A percentile compares a stretch with the other conserved stretches of the same genome.
Conservation (phyloP, 1,140 invertebrate genomes). For the Frieseomelitta varia region DNA sequence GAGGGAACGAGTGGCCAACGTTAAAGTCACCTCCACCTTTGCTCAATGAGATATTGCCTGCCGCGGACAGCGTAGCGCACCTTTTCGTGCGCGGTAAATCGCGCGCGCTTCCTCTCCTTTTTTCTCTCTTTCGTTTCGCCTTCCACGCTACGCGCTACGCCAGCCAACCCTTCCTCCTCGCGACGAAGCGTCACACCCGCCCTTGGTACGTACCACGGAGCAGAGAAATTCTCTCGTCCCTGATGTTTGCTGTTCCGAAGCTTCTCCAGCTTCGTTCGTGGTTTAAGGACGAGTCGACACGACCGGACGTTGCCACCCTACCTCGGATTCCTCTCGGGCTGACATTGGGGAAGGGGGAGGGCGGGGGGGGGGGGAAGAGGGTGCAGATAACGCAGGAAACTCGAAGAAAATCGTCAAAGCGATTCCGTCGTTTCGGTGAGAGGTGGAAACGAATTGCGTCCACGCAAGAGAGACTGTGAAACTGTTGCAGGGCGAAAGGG, state of each 20-base stretch:
- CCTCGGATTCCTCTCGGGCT: neutral
- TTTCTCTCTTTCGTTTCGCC: conserved; percentile 19
- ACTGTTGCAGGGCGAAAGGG: conserved; percentile 8
- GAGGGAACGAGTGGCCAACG: conserved; percentile 76
- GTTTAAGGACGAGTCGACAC: too few species aligned
- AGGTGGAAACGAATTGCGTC: neutral
- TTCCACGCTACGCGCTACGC: conserved; percentile 11
- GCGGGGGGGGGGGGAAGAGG: too few species aligned
- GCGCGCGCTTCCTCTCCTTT: conserved; percentile 29
- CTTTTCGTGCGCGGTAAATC: conserved; percentile 61
- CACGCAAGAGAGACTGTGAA: neutral
- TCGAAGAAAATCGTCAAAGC: conserved; percentile 1
- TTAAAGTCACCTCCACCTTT: conserved; percentile 81
- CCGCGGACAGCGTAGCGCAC: conserved; percentile 43
- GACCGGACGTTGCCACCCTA: neutral
- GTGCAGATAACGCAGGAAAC: too few species aligned
- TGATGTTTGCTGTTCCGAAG: too few species aligned
- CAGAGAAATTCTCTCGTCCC: too few species aligned
- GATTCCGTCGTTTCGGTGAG: neutral
- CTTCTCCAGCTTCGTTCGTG: neutral
- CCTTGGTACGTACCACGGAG: neutral
- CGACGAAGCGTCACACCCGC: conserved; percentile 4
- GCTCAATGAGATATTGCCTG: conserved; percentile 77
- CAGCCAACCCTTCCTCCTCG: neutral
- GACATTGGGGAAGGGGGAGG: too few species aligned